Percentiles rank a stretch among this genome's conserved stretches.
phyloP scores from a whole-genome alignment of 2,888 invertebrate genomes.

The Mesoligia furuncula region DNA sequence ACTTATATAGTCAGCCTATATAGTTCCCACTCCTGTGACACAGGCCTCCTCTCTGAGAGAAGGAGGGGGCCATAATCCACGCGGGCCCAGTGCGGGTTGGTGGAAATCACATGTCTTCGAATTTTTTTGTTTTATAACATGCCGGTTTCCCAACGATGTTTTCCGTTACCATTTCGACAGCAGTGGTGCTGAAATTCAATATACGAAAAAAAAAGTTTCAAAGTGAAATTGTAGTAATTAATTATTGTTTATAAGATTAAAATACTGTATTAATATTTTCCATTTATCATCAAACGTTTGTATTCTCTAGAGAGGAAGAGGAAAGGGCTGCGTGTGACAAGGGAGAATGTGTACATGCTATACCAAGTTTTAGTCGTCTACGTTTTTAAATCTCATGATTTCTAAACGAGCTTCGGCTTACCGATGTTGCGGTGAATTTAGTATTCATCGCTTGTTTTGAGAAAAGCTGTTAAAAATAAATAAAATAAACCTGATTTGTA shows the following conservation, averaged over 20 bases:
- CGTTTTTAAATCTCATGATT: neutral
- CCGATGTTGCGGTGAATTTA: neutral
- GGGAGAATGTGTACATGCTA: neutral
- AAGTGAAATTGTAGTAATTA: constrained; percentile 24
- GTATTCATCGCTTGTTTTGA: neutral
- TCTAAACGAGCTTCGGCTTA: neutral
- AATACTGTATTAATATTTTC: constrained; percentile 25
- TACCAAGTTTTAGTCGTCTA: neutral
- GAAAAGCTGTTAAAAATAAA: constrained; percentile 6
- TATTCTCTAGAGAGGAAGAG: neutral
- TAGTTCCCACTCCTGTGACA: too few species aligned
- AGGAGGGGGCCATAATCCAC: too few species aligned
- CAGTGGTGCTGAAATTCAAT: too few species aligned
- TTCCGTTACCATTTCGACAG: too few species aligned
- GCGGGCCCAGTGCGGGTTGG: neutral
- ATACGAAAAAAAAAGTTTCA: too few species aligned
- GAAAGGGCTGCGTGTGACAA: neutral
- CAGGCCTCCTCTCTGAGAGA: too few species aligned
- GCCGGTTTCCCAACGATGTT: too few species aligned
- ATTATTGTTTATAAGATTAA: constrained; percentile 31
- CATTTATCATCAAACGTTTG: constrained; percentile 30
- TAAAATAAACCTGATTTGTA: neutral
- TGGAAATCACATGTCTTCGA: too few species aligned
- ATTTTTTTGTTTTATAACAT: too few species aligned
- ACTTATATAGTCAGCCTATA: too few species aligned